Evolutionary conservation across 2,113 vertebrate genomes (phyloP), one percentile per base, ranked within the genome.

Genomic region (Microcebus tavaratra): DNA sequence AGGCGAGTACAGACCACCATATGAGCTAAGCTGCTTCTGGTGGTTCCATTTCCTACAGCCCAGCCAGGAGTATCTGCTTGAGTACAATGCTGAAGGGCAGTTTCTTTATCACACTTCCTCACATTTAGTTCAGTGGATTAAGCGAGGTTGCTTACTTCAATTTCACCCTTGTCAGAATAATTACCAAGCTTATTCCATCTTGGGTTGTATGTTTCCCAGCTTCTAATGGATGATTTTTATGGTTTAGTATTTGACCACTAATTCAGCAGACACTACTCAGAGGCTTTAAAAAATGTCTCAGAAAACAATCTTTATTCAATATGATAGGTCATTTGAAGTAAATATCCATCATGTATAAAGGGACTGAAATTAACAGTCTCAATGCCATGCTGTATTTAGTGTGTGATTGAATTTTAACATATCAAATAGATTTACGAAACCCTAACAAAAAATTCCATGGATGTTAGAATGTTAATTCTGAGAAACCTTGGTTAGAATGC

Each of bases 151-250:
- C 67, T 94, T 57, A 78, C n/a, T 96, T 87, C 95, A 90, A 88
- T 92, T 98, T 97, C 0, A 0, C 95, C 80, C 96, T 92, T 97
- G 97, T 98, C 98, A 96, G 92, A 97, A 94, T 94, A 79, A 97
- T 97, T 93, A 97, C 53, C 65, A 90, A 94, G 65, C 89, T 95
- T 93, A 95, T 68, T 96, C 87, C 87, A 91, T 96, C 59, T 90
- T 81, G 83, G 27, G 25, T 53, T 93, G 78, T 94, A 63, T 94
- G 86, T 90, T 96, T 95, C 75, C 70, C 36, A 95, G 93, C 29
- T 95, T 96, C 72, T 93, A 95, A 95, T 90, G 53, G 82, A 57
- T 88, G 70, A 84, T 73, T 95, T 97, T 88, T 95, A 95, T 91
- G 95, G 91, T 76, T 89, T 87, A 88, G 9, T 63, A 87, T 95